phyloP scores from a whole-genome alignment of 2,113 vertebrate species.

The Syngnathus scovelli region DNA sequence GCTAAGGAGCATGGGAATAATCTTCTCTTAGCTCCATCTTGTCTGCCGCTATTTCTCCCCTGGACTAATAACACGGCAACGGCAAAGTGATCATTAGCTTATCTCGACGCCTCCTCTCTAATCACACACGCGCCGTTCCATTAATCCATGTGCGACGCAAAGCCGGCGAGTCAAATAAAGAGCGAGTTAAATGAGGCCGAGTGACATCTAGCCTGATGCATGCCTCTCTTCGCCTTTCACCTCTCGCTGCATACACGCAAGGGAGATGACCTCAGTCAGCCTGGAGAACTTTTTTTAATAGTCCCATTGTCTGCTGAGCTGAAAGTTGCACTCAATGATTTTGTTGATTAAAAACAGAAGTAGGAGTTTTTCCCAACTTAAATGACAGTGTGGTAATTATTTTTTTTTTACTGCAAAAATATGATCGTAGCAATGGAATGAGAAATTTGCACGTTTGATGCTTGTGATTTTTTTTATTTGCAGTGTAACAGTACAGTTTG shows the following conservation, averaged over 20 bases:
- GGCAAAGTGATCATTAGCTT: constrained; percentile 47
- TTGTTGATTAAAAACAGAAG: constrained; percentile 19
- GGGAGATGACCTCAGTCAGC: constrained; percentile 48
- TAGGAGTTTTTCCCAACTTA: neutral
- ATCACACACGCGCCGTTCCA: constrained; percentile 15
- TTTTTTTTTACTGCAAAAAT: no score
- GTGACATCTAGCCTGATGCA: constrained; percentile 22
- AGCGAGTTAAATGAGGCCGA: constrained; percentile 39
- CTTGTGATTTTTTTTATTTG: neutral
- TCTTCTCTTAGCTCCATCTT: constrained; percentile 34
- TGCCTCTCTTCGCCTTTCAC: constrained; percentile 28
- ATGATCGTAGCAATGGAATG: neutral
- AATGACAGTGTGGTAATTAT: no score
- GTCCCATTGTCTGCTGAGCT: constrained; percentile 16
- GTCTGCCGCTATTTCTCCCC: constrained; percentile 23
- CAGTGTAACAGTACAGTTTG: neutral
- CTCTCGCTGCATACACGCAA: constrained; percentile 24
- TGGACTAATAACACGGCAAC: constrained; percentile 37
- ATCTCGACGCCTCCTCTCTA: constrained; percentile 17
- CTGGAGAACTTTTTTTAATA: constrained; percentile 35
- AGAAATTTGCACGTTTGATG: neutral
- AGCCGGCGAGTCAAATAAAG: constrained; percentile 19
- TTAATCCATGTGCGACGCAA: constrained; percentile 34
- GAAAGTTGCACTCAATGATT: constrained; percentile 27
- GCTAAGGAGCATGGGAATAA: constrained; percentile 37